Percentiles rank a stretch among this genome's conserved stretches.
phyloP scores from a whole-genome alignment of 2,888 invertebrate genomes.

The Eulithis prunata region DNA sequence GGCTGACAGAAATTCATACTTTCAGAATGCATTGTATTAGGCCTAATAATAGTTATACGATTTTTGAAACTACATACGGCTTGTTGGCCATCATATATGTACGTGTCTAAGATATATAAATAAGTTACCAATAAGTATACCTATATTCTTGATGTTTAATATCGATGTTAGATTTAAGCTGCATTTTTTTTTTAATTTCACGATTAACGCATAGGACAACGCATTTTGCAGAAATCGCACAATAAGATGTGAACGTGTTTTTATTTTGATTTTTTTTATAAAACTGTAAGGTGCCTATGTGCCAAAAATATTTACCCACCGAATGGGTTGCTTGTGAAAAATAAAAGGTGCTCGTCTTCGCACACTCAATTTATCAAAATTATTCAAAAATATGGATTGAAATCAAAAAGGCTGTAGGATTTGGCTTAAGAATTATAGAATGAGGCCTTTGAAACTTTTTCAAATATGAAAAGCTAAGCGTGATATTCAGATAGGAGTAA shows the following conservation, averaged over 20 bases:
- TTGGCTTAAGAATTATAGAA: conserved; percentile 13
- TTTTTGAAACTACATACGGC: conserved; percentile 21
- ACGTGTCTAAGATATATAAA: neutral
- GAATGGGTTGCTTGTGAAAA: neutral
- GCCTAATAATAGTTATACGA: conserved; percentile 3
- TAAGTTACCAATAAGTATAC: neutral
- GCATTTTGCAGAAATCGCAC: neutral
- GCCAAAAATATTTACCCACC: conserved; percentile 7
- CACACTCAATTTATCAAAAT: neutral
- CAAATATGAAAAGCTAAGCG: conserved; percentile 3
- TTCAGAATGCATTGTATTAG: neutral
- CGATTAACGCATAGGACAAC: neutral
- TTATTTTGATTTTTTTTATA: neutral
- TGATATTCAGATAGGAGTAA: conserved; percentile 8
- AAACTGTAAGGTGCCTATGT: conserved; percentile 6
- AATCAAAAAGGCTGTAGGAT: conserved; percentile 14
- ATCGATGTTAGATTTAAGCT: conserved; percentile 20
- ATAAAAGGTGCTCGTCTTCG: conserved; percentile 3
- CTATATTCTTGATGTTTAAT: neutral
- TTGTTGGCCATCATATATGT: conserved; percentile 21
- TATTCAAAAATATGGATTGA: conserved; percentile 4
- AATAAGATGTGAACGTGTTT: neutral
- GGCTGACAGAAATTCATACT: conserved; percentile 9
- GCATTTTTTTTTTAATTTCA: neutral
- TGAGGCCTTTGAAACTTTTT: conserved; percentile 8